Percentiles rank a stretch among this genome's conserved stretches.
Evolutionary conservation across 2,797 vertebrate genomes (phyloP).

Genomic region (Rallus crepitans): DNA sequence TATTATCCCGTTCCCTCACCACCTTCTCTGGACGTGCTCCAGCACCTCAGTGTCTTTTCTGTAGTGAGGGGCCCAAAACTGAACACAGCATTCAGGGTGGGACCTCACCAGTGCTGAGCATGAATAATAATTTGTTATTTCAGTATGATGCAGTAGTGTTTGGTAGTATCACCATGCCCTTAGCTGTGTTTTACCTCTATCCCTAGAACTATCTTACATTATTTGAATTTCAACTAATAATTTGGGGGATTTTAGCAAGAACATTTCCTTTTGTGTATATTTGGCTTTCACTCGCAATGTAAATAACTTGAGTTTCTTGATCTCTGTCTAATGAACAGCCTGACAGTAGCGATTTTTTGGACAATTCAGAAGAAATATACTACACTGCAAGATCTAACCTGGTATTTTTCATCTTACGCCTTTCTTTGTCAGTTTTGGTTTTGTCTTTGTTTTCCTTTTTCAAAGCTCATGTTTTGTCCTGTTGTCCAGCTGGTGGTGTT

Average conservation of each 20-base stretch:
- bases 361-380: slow-evolving; percentile 97
- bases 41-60: too few species aligned
- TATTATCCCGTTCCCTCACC: too few species aligned
- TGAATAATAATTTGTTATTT: neutral
- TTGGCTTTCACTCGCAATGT: slow-evolving; percentile 76
- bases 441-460: slow-evolving; percentile 67
- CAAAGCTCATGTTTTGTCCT: slow-evolving; percentile 46
- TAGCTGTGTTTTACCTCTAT: neutral
- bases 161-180: neutral
- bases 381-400: slow-evolving; percentile 99
- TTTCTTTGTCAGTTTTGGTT: slow-evolving; percentile 80
- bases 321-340: slow-evolving; percentile 92
- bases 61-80: too few species aligned
- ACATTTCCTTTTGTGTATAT: slow-evolving; percentile 70
- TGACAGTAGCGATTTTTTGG: slow-evolving; percentile 95
- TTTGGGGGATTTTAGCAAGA: slow-evolving; percentile 22
- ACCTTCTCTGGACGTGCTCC: too few species aligned
- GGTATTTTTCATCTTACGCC: slow-evolving; percentile 87
- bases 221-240: slow-evolving; percentile 63
- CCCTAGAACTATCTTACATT: slow-evolving; percentile 16
- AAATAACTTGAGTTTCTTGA: slow-evolving; percentile 89
- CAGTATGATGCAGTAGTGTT: neutral
- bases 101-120: too few species aligned
- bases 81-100: too few species aligned
- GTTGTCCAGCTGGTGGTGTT: slow-evolving; percentile 8